These are phyloP conservation scores for Alethe castanea DNA, from an alignment of 2,113 vertebrate species.

Conservation along the genomic window DNA sequence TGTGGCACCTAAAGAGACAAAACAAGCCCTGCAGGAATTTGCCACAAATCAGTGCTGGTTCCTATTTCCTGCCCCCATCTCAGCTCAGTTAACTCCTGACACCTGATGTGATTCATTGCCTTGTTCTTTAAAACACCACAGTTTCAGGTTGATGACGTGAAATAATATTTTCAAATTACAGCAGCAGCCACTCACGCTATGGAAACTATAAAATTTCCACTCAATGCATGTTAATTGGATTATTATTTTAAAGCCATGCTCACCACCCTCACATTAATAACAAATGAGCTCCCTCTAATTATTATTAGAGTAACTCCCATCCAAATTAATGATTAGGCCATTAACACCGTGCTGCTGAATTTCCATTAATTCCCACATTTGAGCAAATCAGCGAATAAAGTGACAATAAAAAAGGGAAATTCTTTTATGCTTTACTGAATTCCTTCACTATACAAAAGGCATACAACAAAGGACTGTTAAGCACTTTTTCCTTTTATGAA, in stretches of 20 bases:
- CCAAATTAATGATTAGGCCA: slow-evolving; percentile 38
- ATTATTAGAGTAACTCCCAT: slow-evolving; percentile 40
- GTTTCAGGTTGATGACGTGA: background rate
- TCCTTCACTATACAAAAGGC: background rate
- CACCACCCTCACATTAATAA: slow-evolving; percentile 5
- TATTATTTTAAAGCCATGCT: slow-evolving; percentile 54
- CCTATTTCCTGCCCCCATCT: background rate
- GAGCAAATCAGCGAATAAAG: background rate
- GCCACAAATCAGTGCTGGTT: background rate
- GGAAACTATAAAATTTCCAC: background rate
- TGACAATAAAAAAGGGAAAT: slow-evolving; percentile 9
- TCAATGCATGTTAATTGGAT: slow-evolving; percentile 36
- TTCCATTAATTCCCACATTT: slow-evolving; percentile 29
- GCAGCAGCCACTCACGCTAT: background rate
- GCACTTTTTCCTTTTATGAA: background rate
- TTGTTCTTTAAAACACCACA: background rate
- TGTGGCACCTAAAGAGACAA: background rate
- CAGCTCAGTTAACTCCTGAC: background rate
- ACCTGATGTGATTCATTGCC: background rate
- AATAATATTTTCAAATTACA: background rate
- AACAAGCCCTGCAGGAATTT: background rate
- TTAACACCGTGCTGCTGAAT: background rate
- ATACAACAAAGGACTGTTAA: background rate
- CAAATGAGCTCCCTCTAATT: slow-evolving; percentile 23
- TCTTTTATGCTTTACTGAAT: background rate